These are phyloP conservation scores for Pollenia amentaria DNA, from an alignment of 2,888 invertebrate species.

Conservation along the genomic window DNA sequence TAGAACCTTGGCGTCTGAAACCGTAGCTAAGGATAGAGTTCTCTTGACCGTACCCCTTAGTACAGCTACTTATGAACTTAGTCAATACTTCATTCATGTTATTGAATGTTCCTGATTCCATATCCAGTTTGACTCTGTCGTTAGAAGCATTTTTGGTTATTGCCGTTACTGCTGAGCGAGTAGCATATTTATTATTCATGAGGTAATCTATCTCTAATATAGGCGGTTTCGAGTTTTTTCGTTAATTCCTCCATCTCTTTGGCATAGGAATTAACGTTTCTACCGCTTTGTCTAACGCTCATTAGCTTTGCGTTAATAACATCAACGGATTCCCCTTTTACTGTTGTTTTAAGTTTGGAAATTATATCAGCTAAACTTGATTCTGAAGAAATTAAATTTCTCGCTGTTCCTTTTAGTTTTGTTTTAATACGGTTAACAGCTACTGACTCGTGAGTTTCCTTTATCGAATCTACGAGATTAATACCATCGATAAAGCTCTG, in stretches of 20 bases:
- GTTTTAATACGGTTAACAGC: neutral
- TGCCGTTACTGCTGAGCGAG: too few relatives aligned
- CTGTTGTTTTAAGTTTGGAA: neutral
- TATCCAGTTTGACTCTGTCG: too few relatives aligned
- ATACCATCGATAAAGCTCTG: constrained; percentile 24
- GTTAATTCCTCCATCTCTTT: neutral
- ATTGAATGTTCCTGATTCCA: too few relatives aligned
- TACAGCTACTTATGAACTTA: too few relatives aligned
- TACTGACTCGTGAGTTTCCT: constrained; percentile 8
- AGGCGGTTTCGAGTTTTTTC: neutral
- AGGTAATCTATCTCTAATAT: too few relatives aligned
- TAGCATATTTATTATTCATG: too few relatives aligned
- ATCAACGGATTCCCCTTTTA: constrained; percentile 2
- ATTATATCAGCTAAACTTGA: neutral
- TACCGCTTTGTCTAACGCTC: neutral
- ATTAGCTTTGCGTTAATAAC: neutral
- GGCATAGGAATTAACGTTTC: neutral
- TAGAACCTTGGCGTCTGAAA: neutral
- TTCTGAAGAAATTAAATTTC: constrained; percentile 9
- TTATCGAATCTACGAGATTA: constrained; percentile 4
- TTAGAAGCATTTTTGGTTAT: too few relatives aligned
- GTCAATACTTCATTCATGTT: too few relatives aligned
- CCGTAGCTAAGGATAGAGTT: neutral
- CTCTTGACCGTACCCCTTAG: neutral
- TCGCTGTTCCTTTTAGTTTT: constrained; percentile 17